phyloP scores from a whole-genome alignment of 2,888 invertebrate genomes.

The Caenorhabditis panamensis region DNA sequence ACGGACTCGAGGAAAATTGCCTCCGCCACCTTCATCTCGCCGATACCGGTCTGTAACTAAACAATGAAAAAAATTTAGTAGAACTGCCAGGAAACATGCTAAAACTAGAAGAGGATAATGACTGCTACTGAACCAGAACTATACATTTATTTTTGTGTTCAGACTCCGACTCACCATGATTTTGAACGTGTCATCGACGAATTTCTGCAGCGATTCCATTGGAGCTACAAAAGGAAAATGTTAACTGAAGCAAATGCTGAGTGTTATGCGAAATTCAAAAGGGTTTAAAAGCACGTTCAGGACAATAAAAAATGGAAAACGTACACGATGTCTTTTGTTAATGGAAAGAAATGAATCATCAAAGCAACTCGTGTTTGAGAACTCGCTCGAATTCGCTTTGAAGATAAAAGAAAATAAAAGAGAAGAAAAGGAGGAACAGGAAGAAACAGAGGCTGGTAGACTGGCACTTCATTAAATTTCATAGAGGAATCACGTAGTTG shows the following conservation, averaged over 20 bases:
- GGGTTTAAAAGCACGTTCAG: background rate
- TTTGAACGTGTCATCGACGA: constrained; percentile 41
- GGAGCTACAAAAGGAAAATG: background rate
- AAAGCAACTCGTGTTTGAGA: background rate
- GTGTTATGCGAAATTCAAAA: background rate
- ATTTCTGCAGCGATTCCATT: constrained; percentile 27
- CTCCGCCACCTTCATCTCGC: constrained; percentile 48
- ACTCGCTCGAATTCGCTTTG: background rate
- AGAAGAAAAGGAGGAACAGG: background rate
- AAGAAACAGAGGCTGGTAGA: background rate
- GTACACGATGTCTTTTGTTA: background rate
- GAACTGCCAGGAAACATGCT: too few species aligned
- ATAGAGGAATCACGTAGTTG: background rate
- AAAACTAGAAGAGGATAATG: too few species aligned
- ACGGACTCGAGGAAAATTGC: constrained; percentile 33
- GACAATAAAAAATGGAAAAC: background rate
- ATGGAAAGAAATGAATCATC: background rate
- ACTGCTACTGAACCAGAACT: too few species aligned
- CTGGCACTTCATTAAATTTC: background rate
- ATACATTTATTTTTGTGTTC: background rate
- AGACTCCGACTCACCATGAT: constrained; percentile 23
- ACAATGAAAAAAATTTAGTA: background rate
- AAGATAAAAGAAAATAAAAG: background rate
- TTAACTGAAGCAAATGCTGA: constrained; percentile 3
- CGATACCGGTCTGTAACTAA: constrained; percentile 39